Evolutionary conservation across 2,113 vertebrate genomes (phyloP).

Genomic region (Microtus pennsylvanicus): DNA sequence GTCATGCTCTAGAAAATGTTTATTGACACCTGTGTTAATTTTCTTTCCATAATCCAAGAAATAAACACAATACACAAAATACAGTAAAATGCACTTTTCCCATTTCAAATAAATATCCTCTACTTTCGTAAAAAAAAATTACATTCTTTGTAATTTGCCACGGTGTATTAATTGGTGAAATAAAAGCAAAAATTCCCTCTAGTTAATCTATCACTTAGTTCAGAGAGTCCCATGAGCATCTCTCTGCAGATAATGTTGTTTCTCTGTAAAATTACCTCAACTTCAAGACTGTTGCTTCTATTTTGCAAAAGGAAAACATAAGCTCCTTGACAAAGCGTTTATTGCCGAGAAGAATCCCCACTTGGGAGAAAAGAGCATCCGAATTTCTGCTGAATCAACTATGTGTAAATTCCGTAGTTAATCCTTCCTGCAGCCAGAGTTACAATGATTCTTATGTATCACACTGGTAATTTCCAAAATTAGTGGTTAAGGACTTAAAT

Average conservation of each 20-base stretch:
- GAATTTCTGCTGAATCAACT: constrained; percentile 44
- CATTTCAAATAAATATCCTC: constrained; percentile 89
- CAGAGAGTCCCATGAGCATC: constrained; percentile 74
- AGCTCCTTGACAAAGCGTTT: constrained; percentile 66
- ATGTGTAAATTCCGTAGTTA: constrained; percentile 57
- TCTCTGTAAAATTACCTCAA: constrained; percentile 39
- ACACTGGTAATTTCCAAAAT: constrained; percentile 78
- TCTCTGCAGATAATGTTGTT: constrained; percentile 46
- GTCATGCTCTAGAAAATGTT: constrained; percentile 76
- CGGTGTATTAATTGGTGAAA: constrained; percentile 79
- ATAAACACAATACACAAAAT: constrained; percentile 86
- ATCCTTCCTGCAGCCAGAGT: constrained; percentile 75
- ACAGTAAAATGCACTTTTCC: constrained; percentile 91
- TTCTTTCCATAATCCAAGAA: constrained; percentile 81
- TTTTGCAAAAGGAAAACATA: constrained; percentile 41
- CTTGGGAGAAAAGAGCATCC: constrained; percentile 69
- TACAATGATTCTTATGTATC: constrained; percentile 69
- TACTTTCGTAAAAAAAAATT: constrained; percentile 79
- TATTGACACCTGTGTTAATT: constrained; percentile 76
- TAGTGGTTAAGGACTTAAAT: constrained; percentile 84
- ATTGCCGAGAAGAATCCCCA: constrained; percentile 71
- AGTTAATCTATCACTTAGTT: constrained; percentile 74
- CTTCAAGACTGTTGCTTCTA: constrained; percentile 17
- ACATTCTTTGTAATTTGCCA: constrained; percentile 79
- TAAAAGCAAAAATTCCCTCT: constrained; percentile 61